Base-by-base conservation (phyloP, 1,140 invertebrate species). In the Drosophila serrata region DNA sequence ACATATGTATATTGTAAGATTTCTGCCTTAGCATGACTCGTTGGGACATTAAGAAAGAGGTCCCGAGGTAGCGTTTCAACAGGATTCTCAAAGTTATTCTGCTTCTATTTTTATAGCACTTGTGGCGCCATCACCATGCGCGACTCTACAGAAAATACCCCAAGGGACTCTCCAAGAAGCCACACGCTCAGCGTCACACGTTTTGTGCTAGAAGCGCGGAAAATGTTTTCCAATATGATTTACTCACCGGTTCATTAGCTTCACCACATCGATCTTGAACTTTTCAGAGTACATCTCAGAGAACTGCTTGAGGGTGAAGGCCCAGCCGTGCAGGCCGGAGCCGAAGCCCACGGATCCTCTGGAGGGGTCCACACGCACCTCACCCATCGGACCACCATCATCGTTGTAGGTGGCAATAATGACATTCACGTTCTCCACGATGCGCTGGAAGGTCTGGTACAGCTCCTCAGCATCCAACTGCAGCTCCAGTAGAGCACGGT, bases 371-470 rank as follows among this genome's bases (percentile, higher is more conserved):
- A 99, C 98, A 85, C 97, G 95, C 68, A 99, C 98, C 95, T 99
- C 97, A 93, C 99, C 99, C 99, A 99, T 99, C 42, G 99, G 99
- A 75, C 99, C 99, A 91, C 96, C 95, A 86, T 99, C 98, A 81
- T 99, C 98, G 80, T 96, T 97, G 93, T 99, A 99, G n/a, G 99
- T 99, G 75, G 98, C 98, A 93, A 99, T 99, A 93, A 99, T 99
- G 70, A 99, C 99, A 94, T 99, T 99, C 35, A 99, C 98, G 93
- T 99, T 99, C 94, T 99, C 99, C 85, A 99, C 98, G 93, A 99
- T 99, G 95, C 99, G 97, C 94, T 99, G 98, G 96, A 99, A 99
- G 92, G 98, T 99, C 94, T 99, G 99, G 94, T 99, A 99, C 19
- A 99, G 94, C 93, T 99, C 98, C 94, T 99, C 99, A 79, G 97